Evolutionary conservation across 1,140 invertebrate species (phyloP).

Genomic region (Rhagoletis zephyria): DNA sequence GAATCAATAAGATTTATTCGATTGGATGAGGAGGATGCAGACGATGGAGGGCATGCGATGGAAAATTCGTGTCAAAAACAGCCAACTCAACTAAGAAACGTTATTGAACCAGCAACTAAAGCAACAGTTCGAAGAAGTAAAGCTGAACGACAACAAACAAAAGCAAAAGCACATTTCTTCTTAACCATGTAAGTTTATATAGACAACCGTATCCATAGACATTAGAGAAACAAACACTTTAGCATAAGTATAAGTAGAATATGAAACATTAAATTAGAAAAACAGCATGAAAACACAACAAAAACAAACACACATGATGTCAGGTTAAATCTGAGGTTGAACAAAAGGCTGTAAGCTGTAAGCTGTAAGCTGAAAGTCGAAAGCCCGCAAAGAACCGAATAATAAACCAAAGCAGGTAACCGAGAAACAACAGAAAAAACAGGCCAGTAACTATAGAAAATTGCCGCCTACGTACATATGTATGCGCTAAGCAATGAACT

Average conservation of each 20-base stretch:
- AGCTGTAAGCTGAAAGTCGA: neutral
- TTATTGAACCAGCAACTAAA: neutral
- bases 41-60: neutral
- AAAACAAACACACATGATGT: neutral
- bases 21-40: neutral
- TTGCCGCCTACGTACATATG: neutral
- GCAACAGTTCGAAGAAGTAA: neutral
- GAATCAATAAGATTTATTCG: neutral
- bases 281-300: neutral
- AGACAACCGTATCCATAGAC: constrained; percentile 16
- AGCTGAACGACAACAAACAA: neutral
- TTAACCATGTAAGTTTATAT: constrained; percentile 23
- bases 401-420: neutral
- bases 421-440: neutral
- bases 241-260: too few species aligned
- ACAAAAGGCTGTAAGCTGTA: too few species aligned
- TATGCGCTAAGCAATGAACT: too few species aligned
- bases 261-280: neutral
- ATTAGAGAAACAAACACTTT: neutral
- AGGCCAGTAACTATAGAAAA: neutral
- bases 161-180: constrained; percentile 9
- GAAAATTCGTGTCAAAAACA: constrained; percentile 17
- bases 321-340: neutral
- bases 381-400: constrained; percentile 11
- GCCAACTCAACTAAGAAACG: neutral